Base-by-base conservation (phyloP, 1,140 invertebrate species). In the Phymastichus coffea region DNA sequence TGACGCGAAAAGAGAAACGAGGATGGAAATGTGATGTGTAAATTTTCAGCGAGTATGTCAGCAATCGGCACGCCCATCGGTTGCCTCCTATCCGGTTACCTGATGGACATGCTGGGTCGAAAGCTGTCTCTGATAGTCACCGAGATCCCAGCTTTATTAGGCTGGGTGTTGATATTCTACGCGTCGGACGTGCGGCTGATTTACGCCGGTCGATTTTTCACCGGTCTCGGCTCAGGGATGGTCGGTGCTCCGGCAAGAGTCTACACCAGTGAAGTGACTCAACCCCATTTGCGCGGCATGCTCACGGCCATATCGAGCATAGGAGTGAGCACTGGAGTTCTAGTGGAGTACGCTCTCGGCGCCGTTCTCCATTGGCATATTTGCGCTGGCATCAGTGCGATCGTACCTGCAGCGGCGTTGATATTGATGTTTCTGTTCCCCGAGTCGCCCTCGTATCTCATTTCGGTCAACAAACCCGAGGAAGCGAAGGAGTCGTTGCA, bases 1-100 rank as follows among this genome's bases (percentile, higher is more conserved):
- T 30, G 6, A 6, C 6, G 6, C 12, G 28, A 30, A 30, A 30
- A 30, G 28, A 8, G 28, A 30, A 12, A 30, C 6, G 6, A 30
- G 6, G 28, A 30, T 30, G 28, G 12, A 30, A 30, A 30, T 7
- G 28, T 30, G 6, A 12, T 30, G 28, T 12, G 12, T 30, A 30
- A 30, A 19, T 49, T 81, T 81, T 0, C 80, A 90, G 88, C 88
- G 1, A 89, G 87, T 72, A 81, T 88, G 61, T 87, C 87, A 41
- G 83, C 88, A 0, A 86, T 87, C 10, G 85, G 87, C 0, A 90
- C 88, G 0, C 88, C 88, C 1, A 81, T 90, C 12, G 88, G 88
- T 1, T 88, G 88, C 59, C 76, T 90, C 1, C 30, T 87, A 6
- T 87, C 87, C 53, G 88, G 88, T 0, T 86, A 87, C 48, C 74